Evolutionary conservation across 1,140 invertebrate species (phyloP), one percentile per base, ranked within the genome.

Genomic region (Acromyrmex heyeri): DNA sequence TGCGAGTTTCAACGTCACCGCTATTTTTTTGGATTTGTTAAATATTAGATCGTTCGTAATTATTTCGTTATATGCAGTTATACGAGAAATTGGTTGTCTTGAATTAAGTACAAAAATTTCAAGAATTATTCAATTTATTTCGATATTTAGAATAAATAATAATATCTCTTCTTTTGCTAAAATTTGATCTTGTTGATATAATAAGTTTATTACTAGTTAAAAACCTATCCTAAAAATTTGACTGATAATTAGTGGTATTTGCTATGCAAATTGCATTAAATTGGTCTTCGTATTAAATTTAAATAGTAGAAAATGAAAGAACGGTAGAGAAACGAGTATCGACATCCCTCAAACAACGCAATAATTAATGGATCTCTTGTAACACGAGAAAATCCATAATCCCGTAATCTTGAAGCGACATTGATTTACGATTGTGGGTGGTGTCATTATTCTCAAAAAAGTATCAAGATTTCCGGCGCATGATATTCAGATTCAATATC

Each of bases 281-380:
- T 81, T 53, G 50, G 57, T 48, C 24, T 5, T 48, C 16, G 50
- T 50, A 44, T 75, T 21, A 38, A 73, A 38, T 67, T 73, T 73
- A 83, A 83, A 62, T 48, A 50, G 24, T 53, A 67, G 1, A 24
- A 69, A 83, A 62, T 83, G 65, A 64, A 62, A 30, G 34, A 69
- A 53, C n/a, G 30, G 53, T 38, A 38, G 30, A 21, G 57, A 27
- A 50, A 75, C 21, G 21, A 16, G 50, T 83, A 83, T 83, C 70
- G 70, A 61, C 69, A 83, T 55, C 50, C 55, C 16, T 34, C 44
- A 48, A 77, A 69, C 65, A 83, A 86, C 62, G 55, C 27, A 79
- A 57, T 90, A 90, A 90, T 90, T 90, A 90, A 90, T 89, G 85
- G 88, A 89, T 85, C 61, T 57, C 87, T 82, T 89, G 75, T 67